Evolutionary conservation across 2,888 invertebrate genomes (phyloP), one percentile per base, ranked within the genome.

Genomic region (Caenorhabditis becei): DNA sequence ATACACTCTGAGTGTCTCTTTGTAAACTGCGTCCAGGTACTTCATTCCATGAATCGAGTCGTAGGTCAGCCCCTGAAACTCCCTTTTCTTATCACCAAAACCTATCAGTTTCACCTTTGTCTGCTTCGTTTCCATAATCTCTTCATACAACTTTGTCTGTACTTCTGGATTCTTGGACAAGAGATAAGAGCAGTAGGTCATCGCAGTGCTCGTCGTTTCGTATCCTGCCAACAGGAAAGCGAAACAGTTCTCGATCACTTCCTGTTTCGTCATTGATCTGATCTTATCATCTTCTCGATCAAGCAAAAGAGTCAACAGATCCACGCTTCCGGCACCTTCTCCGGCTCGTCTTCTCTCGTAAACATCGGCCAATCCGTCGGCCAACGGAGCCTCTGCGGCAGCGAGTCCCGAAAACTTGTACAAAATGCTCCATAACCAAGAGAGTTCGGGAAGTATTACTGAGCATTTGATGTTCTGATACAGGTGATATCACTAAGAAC

Each of bases 171-270:
- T 91, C 65, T 89, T 90, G n/a, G 92, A 92, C 70, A 93, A 88
- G 51, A 92, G 91, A 86, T 92, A 92, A 66, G 92, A 89, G 8
- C 92, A 89, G 86, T 92, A 93, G 2, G 91, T 91, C 37, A 93
- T 87, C 1, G 92, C 91, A 2, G 92, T 92, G 26, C 93, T 92
- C 0, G 93, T 93, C 0, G 93, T 93, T 85, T 93, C 93, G 80
- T 93, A 93, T 24, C 89, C 93, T 20, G 92, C 93, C 59, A 93
- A 86, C 44, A 93, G 88, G 82, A 93, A 93, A 1, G 93, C 90
- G 83, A 92, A 91, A 24, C 91, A 90, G 78, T 92, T 92, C 37
- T 91, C 91, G 51, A 91, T 87, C 65, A 92, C 91, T 74, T 86
- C 67, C 88, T 83, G 71, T 58, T 77, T 82, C 5, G 71, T 72